Evolutionary conservation across 2,113 vertebrate species (phyloP), one percentile per base, ranked within the genome.

Genomic region (Plestiodon gilberti): DNA sequence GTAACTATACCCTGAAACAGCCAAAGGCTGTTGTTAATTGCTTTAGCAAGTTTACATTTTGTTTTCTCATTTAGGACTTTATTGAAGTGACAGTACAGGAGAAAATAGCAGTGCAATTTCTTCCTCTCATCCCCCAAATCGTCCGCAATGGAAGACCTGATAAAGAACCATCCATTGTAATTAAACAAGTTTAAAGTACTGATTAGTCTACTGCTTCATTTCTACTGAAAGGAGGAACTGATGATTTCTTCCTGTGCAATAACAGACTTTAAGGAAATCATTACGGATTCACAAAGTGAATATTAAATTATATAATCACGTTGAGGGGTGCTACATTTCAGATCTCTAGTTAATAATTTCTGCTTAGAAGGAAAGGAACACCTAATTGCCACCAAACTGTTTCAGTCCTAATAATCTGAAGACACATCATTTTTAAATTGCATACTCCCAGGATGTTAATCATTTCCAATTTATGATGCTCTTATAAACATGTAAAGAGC

Each of bases 401-500:
- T 61, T 84, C 88, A 70, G 4, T 62, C 28, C 3, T 59, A 88
- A 86, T 75, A 90, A 84, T 55, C 7, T 86, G 55, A 84, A 89
- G 61, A n/a, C 9, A 84, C 74, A 22, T 5, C 0, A 65, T 82
- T 76, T 90, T 92, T 3, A 89, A 87, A 88, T 55, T 74, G 11
- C 64, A 25, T 74, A 4, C 35, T 79, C 20, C 64, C 0, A 2
- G 3, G 17, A 40, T 88, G 9, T 6, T 83, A 87, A 22, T 48
- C 15, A 87, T 80, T 92, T 79, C 7, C n/a, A 81, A 81, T 87
- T 80, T 61, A 79, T 78, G 80, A 5, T 62, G 81, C 6, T 89
- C 85, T 71, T 62, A 76, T 62, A 90, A 92, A 89, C 38, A 82
- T 90, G 78, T 48, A 35, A 90, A 91, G 77, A 88, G 0, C 22